Conservation (phyloP, 2,888 invertebrate genomes). For the Ctenicera cuprea region DNA sequence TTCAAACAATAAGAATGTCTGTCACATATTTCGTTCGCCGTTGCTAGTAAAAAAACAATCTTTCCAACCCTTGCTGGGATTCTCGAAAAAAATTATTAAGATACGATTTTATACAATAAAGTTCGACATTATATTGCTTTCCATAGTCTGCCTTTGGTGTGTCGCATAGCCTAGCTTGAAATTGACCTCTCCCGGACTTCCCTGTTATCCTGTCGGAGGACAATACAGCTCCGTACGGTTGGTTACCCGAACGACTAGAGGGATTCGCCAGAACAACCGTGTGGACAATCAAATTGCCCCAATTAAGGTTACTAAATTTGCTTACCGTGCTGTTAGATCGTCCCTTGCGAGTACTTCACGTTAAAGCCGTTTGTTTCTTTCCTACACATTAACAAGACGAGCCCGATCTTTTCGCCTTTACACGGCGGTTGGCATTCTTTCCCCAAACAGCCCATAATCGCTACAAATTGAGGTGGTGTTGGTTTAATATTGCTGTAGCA, state of each 20-base stretch:
- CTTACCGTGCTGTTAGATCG: constrained; percentile 35
- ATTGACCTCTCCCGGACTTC: constrained; percentile 43
- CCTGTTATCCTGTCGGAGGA: constrained; percentile 39
- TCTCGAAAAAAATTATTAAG: constrained; percentile 13
- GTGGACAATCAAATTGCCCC: constrained; percentile 48
- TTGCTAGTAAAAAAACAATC: constrained; percentile 8
- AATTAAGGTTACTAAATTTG: constrained; percentile 49
- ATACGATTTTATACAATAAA: constrained; percentile 24
- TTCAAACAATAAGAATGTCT: background rate
- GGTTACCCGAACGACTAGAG: constrained; percentile 41
- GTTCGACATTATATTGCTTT: constrained; percentile 25
- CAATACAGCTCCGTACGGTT: constrained; percentile 37
- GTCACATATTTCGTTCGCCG: constrained; percentile 5
- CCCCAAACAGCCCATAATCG: background rate
- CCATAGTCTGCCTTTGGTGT: constrained; percentile 16
- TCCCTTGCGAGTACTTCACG: constrained; percentile 25
- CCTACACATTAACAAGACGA: background rate
- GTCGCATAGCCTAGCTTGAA: constrained; percentile 30
- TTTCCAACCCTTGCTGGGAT: background rate
- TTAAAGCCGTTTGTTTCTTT: constrained; percentile 17
- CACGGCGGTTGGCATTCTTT: background rate
- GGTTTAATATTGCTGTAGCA: constrained; percentile 14
- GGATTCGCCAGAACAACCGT: constrained; percentile 43
- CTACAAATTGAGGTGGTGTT: constrained; percentile 17
- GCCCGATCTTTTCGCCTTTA: background rate